Conservation (phyloP, 2,113 vertebrate species). For the Chamaea fasciata region DNA sequence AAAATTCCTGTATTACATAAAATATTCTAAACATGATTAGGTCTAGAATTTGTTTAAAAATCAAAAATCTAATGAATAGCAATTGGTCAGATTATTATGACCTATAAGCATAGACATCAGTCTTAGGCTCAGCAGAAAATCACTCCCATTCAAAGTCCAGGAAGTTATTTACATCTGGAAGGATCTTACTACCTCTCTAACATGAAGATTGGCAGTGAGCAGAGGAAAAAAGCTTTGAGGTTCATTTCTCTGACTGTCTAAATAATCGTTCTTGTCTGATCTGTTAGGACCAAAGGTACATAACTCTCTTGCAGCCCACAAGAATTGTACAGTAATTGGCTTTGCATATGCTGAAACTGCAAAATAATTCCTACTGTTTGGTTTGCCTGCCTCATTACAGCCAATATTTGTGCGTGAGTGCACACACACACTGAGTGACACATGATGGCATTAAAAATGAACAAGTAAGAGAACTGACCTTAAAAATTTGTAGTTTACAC, state of each 20-base stretch:
- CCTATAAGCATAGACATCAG: background rate
- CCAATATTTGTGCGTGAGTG: background rate
- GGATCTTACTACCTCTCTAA: background rate
- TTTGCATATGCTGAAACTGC: background rate
- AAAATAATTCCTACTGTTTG: background rate
- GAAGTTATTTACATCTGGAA: background rate
- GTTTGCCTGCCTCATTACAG: background rate
- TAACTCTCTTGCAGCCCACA: background rate
- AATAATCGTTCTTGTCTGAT: background rate
- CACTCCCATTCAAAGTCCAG: background rate
- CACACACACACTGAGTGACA: background rate
- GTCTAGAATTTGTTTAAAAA: background rate
- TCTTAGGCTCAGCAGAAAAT: background rate
- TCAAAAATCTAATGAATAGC: background rate
- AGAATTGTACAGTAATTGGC: background rate
- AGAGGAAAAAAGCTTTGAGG: background rate
- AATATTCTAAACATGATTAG: background rate
- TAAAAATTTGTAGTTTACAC: background rate
- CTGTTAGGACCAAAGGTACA: background rate
- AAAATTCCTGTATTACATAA: background rate
- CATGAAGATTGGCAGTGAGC: background rate
- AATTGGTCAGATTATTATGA: background rate
- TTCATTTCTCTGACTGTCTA: background rate
- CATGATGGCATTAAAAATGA: background rate
- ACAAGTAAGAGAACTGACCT: background rate